Conservation (phyloP, 2,888 invertebrate species). For the Lochmaea capreae region DNA sequence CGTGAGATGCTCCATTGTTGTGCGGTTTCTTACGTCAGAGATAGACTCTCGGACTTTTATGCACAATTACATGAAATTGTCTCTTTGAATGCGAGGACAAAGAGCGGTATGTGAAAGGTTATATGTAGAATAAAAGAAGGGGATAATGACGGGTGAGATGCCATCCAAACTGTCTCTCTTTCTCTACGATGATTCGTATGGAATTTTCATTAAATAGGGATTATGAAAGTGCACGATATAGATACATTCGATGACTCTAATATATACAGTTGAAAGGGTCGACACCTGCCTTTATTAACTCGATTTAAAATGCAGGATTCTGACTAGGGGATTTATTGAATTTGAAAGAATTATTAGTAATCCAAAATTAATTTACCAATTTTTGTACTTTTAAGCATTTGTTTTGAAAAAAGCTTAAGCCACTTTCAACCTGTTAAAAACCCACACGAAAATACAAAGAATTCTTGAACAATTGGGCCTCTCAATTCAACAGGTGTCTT, state of each 20-base stretch:
- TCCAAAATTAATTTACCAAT: neutral
- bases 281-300: constrained; percentile 13
- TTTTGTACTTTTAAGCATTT: neutral
- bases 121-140: constrained; percentile 66
- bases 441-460: neutral
- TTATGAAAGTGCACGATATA: no score
- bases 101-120: constrained; percentile 65
- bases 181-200: constrained; percentile 54
- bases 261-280: constrained; percentile 5
- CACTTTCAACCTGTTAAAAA: neutral
- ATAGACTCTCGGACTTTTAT: constrained; percentile 60
- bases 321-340: constrained; percentile 21
- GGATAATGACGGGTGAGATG: constrained; percentile 63
- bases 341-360: neutral
- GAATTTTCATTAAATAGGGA: constrained; percentile 66
- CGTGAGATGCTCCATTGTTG: constrained; percentile 59
- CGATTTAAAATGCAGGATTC: neutral
- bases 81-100: constrained; percentile 61
- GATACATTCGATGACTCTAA: constrained; percentile 27
- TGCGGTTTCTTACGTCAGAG: constrained; percentile 49
- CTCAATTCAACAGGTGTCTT: constrained; percentile 51
- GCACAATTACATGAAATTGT: constrained; percentile 63
- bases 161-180: constrained; percentile 39
- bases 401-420: neutral
- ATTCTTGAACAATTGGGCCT: neutral